A percentile compares a stretch with the other conserved stretches of the same genome.
phyloP scores from a whole-genome alignment of 2,113 vertebrate species.

The Eclectus roratus region DNA sequence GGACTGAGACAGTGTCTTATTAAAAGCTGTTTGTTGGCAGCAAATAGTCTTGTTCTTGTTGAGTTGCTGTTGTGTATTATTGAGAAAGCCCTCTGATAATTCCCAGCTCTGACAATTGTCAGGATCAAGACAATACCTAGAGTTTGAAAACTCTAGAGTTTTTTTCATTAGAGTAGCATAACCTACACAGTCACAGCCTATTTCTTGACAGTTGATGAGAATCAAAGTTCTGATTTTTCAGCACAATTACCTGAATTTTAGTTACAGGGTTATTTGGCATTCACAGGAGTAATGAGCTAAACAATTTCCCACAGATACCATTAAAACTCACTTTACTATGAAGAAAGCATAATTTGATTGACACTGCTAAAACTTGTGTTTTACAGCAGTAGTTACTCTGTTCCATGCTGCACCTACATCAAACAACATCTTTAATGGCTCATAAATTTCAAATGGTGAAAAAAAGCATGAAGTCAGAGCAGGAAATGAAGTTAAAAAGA shows the following conservation, averaged over 20 bases:
- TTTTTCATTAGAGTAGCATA: not conserved
- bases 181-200: not conserved
- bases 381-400: not conserved
- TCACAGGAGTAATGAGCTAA: not conserved
- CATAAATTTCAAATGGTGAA: slow-evolving; percentile 6
- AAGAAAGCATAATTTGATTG: slow-evolving; percentile 12
- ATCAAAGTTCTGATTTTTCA: slow-evolving; percentile 15
- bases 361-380: not conserved
- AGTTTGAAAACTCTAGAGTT: not conserved
- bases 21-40: not conserved
- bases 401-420: not conserved
- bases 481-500: not conserved
- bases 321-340: slow-evolving; percentile 3
- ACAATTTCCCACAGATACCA: not conserved
- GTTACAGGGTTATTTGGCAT: not conserved
- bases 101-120: not conserved
- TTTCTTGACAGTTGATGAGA: not conserved
- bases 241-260: not conserved
- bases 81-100: not conserved
- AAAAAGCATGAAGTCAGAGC: not conserved
- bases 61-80: not conserved
- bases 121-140: not conserved
- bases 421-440: not conserved
- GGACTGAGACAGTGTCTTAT: not conserved
- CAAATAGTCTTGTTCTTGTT: not conserved